A percentile compares a stretch with the other conserved stretches of the same genome.
Evolutionary conservation across 2,113 vertebrate species (phyloP).

Genomic region (Trochalopteron elliotii): DNA sequence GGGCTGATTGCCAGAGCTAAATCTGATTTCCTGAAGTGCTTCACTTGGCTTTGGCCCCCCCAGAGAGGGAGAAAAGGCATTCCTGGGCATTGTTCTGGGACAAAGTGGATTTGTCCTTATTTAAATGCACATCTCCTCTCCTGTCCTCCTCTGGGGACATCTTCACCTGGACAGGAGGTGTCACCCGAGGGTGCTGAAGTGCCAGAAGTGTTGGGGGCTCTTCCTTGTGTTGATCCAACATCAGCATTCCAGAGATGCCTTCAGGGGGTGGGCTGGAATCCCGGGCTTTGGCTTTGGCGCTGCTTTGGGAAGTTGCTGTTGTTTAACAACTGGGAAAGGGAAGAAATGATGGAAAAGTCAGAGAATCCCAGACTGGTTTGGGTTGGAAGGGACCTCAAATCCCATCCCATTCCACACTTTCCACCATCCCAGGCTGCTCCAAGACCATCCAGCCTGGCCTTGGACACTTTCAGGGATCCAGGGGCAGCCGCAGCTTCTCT

Average conservation of each 20-base stretch:
- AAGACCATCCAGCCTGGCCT: background rate
- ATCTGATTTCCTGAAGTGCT: background rate
- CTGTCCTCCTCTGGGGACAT: background rate
- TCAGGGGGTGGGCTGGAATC: background rate
- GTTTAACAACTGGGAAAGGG: background rate
- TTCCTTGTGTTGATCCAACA: background rate
- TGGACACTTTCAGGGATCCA: fast-evolving
- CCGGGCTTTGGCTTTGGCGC: background rate
- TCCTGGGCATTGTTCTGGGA: background rate
- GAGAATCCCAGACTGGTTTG: background rate
- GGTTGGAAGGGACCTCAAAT: background rate
- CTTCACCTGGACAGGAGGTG: fast-evolving
- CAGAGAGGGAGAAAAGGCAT: background rate
- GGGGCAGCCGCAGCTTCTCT: too few species aligned
- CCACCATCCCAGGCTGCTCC: background rate
- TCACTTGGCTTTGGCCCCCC: background rate
- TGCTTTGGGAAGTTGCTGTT: background rate
- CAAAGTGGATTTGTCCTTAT: background rate
- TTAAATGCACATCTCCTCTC: background rate
- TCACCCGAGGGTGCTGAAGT: background rate
- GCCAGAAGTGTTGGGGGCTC: background rate
- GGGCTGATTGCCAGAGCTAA: background rate
- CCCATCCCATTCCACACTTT: fast-evolving
- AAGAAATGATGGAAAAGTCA: background rate
- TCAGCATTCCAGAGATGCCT: background rate